phyloP scores from a whole-genome alignment of 2,113 vertebrate genomes.

The Centropus unirufus region DNA sequence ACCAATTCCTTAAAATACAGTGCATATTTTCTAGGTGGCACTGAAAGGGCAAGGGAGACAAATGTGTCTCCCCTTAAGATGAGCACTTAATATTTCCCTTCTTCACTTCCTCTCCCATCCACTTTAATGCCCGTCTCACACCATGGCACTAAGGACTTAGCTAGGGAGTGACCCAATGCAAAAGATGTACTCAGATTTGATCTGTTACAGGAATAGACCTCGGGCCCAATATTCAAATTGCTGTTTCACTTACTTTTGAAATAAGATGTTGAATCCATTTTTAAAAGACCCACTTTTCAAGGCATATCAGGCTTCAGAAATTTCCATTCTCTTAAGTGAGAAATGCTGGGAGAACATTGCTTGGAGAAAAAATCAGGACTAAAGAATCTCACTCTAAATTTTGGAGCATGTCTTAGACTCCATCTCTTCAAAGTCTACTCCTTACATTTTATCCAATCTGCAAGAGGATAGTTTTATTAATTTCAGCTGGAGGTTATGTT shows the following conservation, averaged over 20 bases:
- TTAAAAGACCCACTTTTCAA: constrained; percentile 35
- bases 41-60: neutral
- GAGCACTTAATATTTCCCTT: neutral
- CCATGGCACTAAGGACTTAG: neutral
- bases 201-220: neutral
- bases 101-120: neutral
- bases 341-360: constrained; percentile 42
- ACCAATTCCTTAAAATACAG: neutral
- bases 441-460: constrained; percentile 23
- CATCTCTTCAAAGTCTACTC: constrained; percentile 49
- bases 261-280: neutral
- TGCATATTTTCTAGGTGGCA: neutral
- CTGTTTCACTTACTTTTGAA: neutral
- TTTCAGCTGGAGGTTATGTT: constrained; percentile 64
- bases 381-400: constrained; percentile 31
- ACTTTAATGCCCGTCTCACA: neutral
- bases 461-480: constrained; percentile 61
- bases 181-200: neutral
- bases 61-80: neutral
- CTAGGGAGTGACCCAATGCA: neutral
- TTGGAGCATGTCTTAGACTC: constrained; percentile 12
- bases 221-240: neutral
- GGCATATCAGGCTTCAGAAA: neutral
- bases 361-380: constrained; percentile 45
- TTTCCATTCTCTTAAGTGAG: neutral